A percentile compares a stretch with the other conserved stretches of the same genome.
phyloP scores from a whole-genome alignment of 1,140 invertebrate species.

The Akabosia matsudoensis region DNA sequence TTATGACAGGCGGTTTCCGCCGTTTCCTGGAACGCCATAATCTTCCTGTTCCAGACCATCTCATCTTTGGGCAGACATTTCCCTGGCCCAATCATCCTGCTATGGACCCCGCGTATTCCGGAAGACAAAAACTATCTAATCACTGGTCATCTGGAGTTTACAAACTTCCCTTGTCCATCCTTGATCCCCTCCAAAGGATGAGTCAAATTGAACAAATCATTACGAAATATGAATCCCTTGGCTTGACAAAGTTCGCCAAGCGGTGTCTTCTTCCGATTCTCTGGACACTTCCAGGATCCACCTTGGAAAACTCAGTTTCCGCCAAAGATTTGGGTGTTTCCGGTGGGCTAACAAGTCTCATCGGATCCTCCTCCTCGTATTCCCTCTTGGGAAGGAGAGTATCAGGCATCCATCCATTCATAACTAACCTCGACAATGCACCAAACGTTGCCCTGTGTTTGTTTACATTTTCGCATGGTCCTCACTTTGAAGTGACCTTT shows the following conservation, averaged over 20 bases:
- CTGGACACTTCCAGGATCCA: neutral
- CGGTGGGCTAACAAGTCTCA: conserved; percentile 13
- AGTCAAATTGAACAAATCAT: neutral
- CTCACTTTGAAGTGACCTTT: conserved; percentile 21
- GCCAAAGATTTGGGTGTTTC: neutral
- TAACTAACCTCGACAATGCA: conserved; percentile 16
- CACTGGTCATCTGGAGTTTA: conserved; percentile 28
- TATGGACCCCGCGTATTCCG: neutral
- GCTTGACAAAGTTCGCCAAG: conserved; percentile 23
- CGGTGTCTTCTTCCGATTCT: conserved; percentile 21
- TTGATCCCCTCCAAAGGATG: neutral
- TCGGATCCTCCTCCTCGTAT: conserved; percentile 24
- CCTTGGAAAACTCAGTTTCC: neutral
- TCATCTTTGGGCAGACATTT: conserved; percentile 6
- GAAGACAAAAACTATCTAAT: conserved; percentile 14
- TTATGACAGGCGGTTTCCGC: conserved; percentile 9
- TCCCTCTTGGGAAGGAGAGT: conserved; percentile 19
- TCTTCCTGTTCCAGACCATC: neutral
- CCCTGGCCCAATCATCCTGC: conserved; percentile 33
- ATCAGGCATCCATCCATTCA: neutral
- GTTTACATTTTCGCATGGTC: conserved; percentile 27
- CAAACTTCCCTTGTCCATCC: neutral
- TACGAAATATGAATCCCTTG: neutral
- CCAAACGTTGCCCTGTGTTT: neutral
- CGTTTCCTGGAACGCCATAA: conserved; percentile 16